Conservation (phyloP, 35 echinoderm and acorn worm species). For the Lytechinus variegatus region DNA sequence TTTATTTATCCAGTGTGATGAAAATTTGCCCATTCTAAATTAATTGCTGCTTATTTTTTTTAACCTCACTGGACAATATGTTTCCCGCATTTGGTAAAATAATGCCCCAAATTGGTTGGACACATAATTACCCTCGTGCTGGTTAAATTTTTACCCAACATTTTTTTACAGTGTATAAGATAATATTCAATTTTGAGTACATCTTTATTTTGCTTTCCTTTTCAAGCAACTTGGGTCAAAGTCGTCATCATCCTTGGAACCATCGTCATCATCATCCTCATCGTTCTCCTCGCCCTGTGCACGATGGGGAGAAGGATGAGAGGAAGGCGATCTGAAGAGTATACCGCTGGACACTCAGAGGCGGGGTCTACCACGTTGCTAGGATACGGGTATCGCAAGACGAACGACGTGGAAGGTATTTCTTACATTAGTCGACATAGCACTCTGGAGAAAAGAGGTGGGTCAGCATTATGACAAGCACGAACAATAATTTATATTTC, state of each 20-base stretch:
- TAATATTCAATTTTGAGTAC: too few species aligned
- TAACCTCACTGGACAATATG: too few species aligned
- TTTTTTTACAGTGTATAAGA: too few species aligned
- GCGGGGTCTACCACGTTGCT: neutral
- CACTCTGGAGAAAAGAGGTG: neutral
- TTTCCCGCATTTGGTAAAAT: too few species aligned
- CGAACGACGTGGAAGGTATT: neutral
- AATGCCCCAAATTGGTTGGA: too few species aligned
- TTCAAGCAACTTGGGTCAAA: neutral
- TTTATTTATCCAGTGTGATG: too few species aligned
- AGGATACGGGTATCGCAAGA: neutral
- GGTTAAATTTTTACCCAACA: too few species aligned
- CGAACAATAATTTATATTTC: too few species aligned
- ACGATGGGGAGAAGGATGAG: neutral
- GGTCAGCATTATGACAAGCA: neutral
- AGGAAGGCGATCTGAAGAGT: neutral
- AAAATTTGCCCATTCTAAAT: too few species aligned
- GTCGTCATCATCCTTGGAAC: neutral
- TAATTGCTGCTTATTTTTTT: too few species aligned
- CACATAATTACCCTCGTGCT: too few species aligned
- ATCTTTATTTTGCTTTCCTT: neutral
- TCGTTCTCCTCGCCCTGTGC: neutral
- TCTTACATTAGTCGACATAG: neutral
- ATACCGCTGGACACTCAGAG: neutral
- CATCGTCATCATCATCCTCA: neutral